Evolutionary conservation across 2,888 invertebrate species (phyloP), one percentile per base, ranked within the genome.

Genomic region (Lithodes maja): DNA sequence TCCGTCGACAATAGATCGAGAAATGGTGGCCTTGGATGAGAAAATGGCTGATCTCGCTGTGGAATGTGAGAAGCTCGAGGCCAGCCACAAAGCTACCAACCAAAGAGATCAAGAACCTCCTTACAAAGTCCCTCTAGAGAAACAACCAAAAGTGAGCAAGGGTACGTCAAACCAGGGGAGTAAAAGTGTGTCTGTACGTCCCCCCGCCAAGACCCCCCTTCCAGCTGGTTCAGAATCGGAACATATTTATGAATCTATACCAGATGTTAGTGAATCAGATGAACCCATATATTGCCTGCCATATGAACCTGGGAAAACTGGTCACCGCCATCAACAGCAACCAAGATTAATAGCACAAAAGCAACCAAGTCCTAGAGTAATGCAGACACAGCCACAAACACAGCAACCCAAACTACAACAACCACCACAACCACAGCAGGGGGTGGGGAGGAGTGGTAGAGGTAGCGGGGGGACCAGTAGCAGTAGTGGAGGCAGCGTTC

Each of bases 171-270:
- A 54, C 71, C 78, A 71, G 68, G 83, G 50, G 12, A 55, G n/a
- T 15, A 61, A 86, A 61, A 53, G 55, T 0, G 93, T 93, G 61
- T 93, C 94, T 61, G 94, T 94, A 3, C 93, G 93, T 68, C 94
- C 94, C 91, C 94, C 93, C 33, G 85, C 87, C 17, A 82, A 52
- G 68, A 86, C 86, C 5, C 90, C 92, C 92, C 80, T 93, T 93
- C 92, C 93, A 92, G 83, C 93, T 92, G 92, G 92, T 92, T 94
- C 92, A 93, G 94, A 91, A 93, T 94, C 74, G 15, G 96, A 96
- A 92, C 96, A 96, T 93, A 96, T 96, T 86, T 96, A 96, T 92
- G 96, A 96, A 93, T 96, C 96, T 2, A 96, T 96, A 92, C 95
- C 95, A 1, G 92, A 92, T 69, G 89, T 86, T 2, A 91, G 88